These are phyloP conservation scores for Cyprinella venusta DNA, from an alignment of 2,797 vertebrate genomes.

Conservation along the genomic window DNA sequence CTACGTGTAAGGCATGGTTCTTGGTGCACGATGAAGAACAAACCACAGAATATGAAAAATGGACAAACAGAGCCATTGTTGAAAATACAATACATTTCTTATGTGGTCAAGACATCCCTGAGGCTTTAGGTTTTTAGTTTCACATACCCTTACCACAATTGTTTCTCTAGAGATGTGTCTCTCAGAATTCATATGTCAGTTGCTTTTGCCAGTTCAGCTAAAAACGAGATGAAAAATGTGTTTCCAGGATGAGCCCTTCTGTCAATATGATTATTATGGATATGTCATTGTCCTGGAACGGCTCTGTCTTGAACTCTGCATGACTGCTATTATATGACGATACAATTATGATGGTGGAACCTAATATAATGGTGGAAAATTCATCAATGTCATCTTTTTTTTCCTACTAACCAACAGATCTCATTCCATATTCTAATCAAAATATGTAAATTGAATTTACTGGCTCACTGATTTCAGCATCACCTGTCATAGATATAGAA, in stretches of 20 bases:
- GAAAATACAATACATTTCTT: background rate
- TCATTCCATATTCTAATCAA: slow-evolving; percentile 44
- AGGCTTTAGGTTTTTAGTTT: slow-evolving; percentile 31
- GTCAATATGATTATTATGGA: slow-evolving; percentile 27
- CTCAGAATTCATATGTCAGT: slow-evolving; percentile 9
- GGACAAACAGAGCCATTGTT: slow-evolving; percentile 14
- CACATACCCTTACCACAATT: slow-evolving; percentile 18
- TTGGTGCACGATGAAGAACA: background rate
- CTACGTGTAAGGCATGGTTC: too few species aligned
- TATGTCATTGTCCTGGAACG: slow-evolving; percentile 16
- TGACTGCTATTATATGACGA: slow-evolving; percentile 28
- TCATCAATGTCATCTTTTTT: slow-evolving; percentile 42
- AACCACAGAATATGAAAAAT: slow-evolving; percentile 10
- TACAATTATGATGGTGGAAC: slow-evolving; percentile 36
- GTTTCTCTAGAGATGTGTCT: background rate
- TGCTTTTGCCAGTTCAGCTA: slow-evolving; percentile 25
- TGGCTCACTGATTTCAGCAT: slow-evolving; percentile 24
- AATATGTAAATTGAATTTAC: slow-evolving; percentile 43
- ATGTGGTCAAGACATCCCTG: slow-evolving; percentile 15
- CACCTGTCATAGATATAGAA: slow-evolving; percentile 9
- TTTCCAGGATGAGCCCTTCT: slow-evolving; percentile 1
- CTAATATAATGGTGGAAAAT: slow-evolving; percentile 48
- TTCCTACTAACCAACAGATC: slow-evolving; percentile 27
- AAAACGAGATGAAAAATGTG: slow-evolving; percentile 7
- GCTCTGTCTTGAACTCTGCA: slow-evolving; percentile 28